phyloP scores from a whole-genome alignment of 30 jellyfish, hydroid and myxozoan species.

The Haliclystus octoradiatus region DNA sequence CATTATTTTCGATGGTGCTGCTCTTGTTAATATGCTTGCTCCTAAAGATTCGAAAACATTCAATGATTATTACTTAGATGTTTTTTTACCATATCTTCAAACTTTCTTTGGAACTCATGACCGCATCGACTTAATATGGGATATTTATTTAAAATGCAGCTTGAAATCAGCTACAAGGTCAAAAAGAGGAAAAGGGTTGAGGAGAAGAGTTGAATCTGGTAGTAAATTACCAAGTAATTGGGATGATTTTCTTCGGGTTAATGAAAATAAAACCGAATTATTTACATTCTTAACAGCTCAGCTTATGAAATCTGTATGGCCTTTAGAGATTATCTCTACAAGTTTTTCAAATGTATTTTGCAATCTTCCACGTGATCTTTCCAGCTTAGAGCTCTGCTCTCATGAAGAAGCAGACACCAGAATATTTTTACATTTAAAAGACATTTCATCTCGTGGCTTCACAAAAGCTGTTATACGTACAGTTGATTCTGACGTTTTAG shows the following conservation, averaged over 20 bases:
- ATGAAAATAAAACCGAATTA: slow-evolving; percentile 46
- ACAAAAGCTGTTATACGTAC: slow-evolving; percentile 9
- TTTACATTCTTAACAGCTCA: slow-evolving; percentile 29
- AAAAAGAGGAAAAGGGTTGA: slow-evolving; percentile 29
- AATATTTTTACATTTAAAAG: slow-evolving; percentile 12
- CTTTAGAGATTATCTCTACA: slow-evolving; percentile 4
- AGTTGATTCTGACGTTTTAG: slow-evolving; percentile 36
- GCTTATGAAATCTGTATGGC: neutral
- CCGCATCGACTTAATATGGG: slow-evolving; percentile 41
- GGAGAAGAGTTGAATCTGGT: slow-evolving; percentile 4
- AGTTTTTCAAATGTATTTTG: neutral
- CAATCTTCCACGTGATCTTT: slow-evolving; percentile 1
- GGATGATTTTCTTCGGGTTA: slow-evolving; percentile 33
- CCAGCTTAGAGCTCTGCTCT: slow-evolving; percentile 13
- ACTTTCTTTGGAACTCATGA: neutral
- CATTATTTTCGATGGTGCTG: slow-evolving; percentile 28
- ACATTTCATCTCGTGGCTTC: slow-evolving; percentile 1
- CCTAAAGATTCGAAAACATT: slow-evolving; percentile 19
- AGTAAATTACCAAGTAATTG: slow-evolving; percentile 36
- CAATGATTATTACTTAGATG: neutral
- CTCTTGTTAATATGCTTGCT: slow-evolving; percentile 7
- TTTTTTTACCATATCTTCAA: slow-evolving; percentile 6
- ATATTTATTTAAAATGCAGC: slow-evolving; percentile 17
- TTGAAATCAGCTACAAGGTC: slow-evolving; percentile 11
- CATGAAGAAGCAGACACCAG: slow-evolving; percentile 33